Percentiles rank a stretch among this genome's conserved stretches.
These are phyloP conservation scores for Amniataba percoides DNA, from an alignment of 2,797 vertebrate species.

Conservation along the genomic window DNA sequence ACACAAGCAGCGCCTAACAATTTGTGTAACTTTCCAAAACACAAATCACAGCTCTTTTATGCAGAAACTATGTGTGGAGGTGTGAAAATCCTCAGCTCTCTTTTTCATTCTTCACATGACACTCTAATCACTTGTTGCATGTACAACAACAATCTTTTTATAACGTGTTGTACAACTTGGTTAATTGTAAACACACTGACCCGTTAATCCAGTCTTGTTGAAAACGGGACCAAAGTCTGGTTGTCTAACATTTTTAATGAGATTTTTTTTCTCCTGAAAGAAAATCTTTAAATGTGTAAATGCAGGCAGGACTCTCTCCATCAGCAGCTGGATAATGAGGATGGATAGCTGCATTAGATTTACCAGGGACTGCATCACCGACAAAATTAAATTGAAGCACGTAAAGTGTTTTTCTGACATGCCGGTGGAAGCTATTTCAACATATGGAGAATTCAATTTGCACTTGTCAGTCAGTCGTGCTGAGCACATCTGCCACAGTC, in stretches of 20 bases:
- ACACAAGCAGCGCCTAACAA: background rate
- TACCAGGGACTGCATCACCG: background rate
- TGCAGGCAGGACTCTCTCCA: background rate
- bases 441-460: slow-evolving; percentile 50
- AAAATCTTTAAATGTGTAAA: slow-evolving; percentile 28
- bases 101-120: too few species aligned
- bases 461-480: slow-evolving; percentile 58
- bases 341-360: background rate
- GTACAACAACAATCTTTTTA: too few species aligned
- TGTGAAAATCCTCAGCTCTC: background rate
- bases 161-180: background rate
- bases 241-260: background rate
- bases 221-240: background rate
- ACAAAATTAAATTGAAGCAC: background rate
- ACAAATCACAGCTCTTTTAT: background rate
- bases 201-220: background rate
- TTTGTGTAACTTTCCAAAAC: too few species aligned
- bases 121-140: background rate
- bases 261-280: background rate
- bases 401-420: slow-evolving; percentile 3
- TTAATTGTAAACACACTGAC: background rate
- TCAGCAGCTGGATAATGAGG: background rate
- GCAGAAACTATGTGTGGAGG: background rate
- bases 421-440: slow-evolving; percentile 4
- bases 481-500: slow-evolving; percentile 26